phyloP scores from a whole-genome alignment of 2,797 vertebrate genomes.

The Parauchenoglanis ngamensis region DNA sequence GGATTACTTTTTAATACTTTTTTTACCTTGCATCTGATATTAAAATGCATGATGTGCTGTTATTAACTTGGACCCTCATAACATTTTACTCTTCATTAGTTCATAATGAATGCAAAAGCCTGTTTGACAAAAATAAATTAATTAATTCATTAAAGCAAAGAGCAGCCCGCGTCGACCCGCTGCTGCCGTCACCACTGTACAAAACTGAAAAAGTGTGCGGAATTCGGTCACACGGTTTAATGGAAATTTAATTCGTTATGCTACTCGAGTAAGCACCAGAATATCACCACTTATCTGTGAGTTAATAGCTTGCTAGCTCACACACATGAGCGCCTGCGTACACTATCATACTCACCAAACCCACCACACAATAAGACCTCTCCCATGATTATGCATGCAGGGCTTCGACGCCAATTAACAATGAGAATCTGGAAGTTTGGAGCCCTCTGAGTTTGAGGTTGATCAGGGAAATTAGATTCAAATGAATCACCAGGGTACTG shows the following conservation, averaged over 20 bases:
- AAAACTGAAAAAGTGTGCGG: neutral
- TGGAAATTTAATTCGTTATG: slow-evolving; percentile 16
- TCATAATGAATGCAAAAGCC: neutral
- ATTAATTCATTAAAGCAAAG: neutral
- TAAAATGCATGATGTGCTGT: slow-evolving; percentile 8
- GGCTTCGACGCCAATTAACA: slow-evolving; percentile 43
- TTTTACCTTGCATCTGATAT: slow-evolving; percentile 19
- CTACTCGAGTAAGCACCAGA: slow-evolving; percentile 23
- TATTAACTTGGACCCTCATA: slow-evolving; percentile 4
- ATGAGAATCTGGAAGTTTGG: slow-evolving; percentile 25
- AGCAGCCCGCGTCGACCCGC: neutral
- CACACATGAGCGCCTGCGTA: neutral
- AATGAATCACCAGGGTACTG: slow-evolving; percentile 42
- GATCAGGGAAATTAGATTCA: slow-evolving; percentile 50
- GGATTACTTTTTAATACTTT: slow-evolving; percentile 24
- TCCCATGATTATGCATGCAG: slow-evolving; percentile 30
- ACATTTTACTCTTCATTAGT: slow-evolving; percentile 2
- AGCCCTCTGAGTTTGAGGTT: slow-evolving; percentile 23
- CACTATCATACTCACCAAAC: neutral
- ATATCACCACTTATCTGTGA: slow-evolving; percentile 34
- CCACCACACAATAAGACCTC: slow-evolving; percentile 22
- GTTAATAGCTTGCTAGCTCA: slow-evolving; percentile 8
- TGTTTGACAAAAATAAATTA: neutral
- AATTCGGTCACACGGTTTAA: neutral
- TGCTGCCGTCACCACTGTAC: neutral